Evolutionary conservation across 2,113 vertebrate genomes (phyloP).

Genomic region (Gallinago media): DNA sequence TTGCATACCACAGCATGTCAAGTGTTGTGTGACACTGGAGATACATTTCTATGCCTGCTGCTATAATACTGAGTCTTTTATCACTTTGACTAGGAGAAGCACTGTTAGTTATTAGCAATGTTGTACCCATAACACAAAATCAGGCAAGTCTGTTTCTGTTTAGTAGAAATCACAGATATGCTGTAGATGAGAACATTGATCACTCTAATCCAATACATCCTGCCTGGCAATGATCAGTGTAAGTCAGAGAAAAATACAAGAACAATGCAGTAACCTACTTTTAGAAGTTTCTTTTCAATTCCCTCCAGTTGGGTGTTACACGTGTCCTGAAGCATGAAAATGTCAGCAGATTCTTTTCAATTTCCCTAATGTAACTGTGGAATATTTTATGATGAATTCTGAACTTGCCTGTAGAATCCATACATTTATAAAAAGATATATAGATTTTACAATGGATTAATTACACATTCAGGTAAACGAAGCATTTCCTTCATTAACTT

Average conservation of each 20-base stretch:
- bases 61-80: neutral
- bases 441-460: neutral
- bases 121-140: neutral
- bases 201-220: neutral
- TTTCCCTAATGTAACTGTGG: neutral
- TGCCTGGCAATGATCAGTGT: neutral
- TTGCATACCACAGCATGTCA: neutral
- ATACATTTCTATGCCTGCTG: neutral
- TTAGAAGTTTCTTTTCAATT: neutral
- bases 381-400: neutral
- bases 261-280: neutral
- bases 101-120: neutral
- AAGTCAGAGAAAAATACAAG: neutral
- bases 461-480: neutral
- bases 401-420: neutral
- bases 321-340: neutral
- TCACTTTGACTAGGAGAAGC: neutral
- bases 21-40: neutral
- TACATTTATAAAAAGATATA: neutral
- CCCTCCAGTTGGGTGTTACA: neutral
- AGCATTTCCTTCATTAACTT: neutral
- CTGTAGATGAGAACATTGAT: neutral
- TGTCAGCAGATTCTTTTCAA: neutral
- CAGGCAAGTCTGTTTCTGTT: neutral
- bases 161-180: neutral